Base-by-base conservation (phyloP, 1,140 invertebrate species). In the Ditylenchus dipsaci region DNA sequence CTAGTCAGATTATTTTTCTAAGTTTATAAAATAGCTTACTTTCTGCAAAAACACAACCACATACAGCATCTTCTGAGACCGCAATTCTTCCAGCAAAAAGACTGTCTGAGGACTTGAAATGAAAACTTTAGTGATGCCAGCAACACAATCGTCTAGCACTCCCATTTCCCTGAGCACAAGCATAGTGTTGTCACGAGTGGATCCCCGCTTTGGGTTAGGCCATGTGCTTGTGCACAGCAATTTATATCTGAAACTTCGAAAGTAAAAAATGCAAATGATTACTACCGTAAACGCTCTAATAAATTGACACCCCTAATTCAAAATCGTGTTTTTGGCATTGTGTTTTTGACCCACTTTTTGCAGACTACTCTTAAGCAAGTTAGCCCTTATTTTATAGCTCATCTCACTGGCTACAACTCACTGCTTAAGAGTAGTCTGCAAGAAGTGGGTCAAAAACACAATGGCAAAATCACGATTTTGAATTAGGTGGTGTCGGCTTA, bases 41-140 rank as follows among this genome's bases (percentile, higher is more conserved):
- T 95, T 97, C 86, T 97, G 94, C 64, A 97, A 85, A 71, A 95
- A 87, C 11, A 91, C 88, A 30, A 93, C 91, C 75, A 97, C 93
- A 47, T 89, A 88, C 0, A 92, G 92, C 58, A 97, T 90, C 70
- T 91, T 87, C 65, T 73, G 61, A 21, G 82, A 76, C 66, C 84
- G 79, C 80, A 87, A 86, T 78, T 90, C 88, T 85, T 97, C 94
- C 74, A 97, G 83, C 0, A 88, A 86, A 82, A 95, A 95, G 1
- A 97, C 84, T 0, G 93, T 95, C 73, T 88, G 88, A 0, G 95
- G 93, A 19, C 90, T 89, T 76, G 92, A 87, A 75, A 97, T 92
- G 78, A 97, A 97, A 57, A 97, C 88, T 85, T 97, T 97, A 1
- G 92, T 95, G 72, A 91, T 90, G 11, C 93, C 94, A 78, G 91